Evolutionary conservation across 1,140 invertebrate species (phyloP).

Genomic region (Papilio polytes): DNA sequence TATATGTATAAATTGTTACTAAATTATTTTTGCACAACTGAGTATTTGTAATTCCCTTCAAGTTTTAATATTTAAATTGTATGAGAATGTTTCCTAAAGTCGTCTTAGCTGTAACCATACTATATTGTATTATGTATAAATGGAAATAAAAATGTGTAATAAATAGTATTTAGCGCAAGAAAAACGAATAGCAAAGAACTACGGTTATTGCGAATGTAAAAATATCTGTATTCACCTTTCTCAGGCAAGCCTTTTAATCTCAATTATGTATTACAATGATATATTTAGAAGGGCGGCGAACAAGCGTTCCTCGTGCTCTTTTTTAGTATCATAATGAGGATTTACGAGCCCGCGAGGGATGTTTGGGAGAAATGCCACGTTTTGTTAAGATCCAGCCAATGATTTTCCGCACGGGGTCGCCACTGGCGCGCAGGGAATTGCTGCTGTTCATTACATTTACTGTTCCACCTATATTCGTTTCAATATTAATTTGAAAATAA

Average conservation of each 20-base stretch:
- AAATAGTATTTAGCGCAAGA: constrained; percentile 23
- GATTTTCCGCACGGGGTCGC: constrained; percentile 40
- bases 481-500: neutral
- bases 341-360: constrained; percentile 48
- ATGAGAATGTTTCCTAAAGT: neutral
- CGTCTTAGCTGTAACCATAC: neutral
- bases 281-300: constrained; percentile 45
- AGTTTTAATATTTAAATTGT: no score
- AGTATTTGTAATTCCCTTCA: no score
- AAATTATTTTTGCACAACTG: no score
- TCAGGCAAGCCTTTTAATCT: constrained; percentile 45
- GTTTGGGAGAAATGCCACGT: constrained; percentile 46
- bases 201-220: constrained; percentile 26
- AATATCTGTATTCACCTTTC: constrained; percentile 37
- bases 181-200: constrained; percentile 30
- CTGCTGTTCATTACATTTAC: neutral
- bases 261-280: constrained; percentile 52
- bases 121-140: neutral
- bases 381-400: constrained; percentile 40
- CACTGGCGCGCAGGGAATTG: constrained; percentile 23
- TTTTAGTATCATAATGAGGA: constrained; percentile 52
- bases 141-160: neutral
- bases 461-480: neutral
- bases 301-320: constrained; percentile 43
- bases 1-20: no score